Evolutionary conservation across 1,140 invertebrate species (phyloP), one percentile per base, ranked within the genome.

Genomic region (Trachymyrmex septentrionalis): DNA sequence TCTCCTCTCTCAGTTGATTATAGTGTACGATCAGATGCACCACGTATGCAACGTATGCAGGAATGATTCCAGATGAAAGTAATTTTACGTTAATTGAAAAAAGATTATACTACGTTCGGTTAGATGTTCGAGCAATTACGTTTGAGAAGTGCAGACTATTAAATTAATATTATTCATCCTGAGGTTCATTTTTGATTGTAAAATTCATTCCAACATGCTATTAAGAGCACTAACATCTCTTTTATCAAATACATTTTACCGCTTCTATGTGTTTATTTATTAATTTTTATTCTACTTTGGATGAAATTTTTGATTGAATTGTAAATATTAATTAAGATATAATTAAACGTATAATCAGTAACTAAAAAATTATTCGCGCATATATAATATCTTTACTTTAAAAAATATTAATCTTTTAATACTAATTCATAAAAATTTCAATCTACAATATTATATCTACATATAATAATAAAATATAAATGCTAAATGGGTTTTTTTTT

Each of bases 81-180:
- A 80, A 80, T 80, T 76, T 59, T 76, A 6, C 21, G n/a, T 69
- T 67, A 38, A 69, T 69, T 38, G 30, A 55, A 69, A 55, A 69
- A 19, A 34, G 12, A 50, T 30, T 2, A 21, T 5, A 78, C 12
- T 7, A 44, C 10, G 24, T 12, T 48, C 30, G 38, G 4, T 64
- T 12, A 4, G 14, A 16, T 48, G 24, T 64, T 9, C 21, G 10
- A 48, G 12, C 59, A 77, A 77, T 63, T 48, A 44, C 59, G 21
- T 77, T 78, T 24, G 14, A 72, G 16, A 27, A 55, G 24, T 16
- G 6, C 12, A 5, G 16, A 2, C n/a, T 44, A 27, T 57, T 61
- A 44, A 12, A 72, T 72, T 69, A 69, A 48, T 69, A 14, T 44
- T 69, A 48, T 24, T 2, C 3, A 69, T 50, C 21, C 4, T 38